phyloP scores from a whole-genome alignment of 2,797 vertebrate genomes.

The Botia almorhae region DNA sequence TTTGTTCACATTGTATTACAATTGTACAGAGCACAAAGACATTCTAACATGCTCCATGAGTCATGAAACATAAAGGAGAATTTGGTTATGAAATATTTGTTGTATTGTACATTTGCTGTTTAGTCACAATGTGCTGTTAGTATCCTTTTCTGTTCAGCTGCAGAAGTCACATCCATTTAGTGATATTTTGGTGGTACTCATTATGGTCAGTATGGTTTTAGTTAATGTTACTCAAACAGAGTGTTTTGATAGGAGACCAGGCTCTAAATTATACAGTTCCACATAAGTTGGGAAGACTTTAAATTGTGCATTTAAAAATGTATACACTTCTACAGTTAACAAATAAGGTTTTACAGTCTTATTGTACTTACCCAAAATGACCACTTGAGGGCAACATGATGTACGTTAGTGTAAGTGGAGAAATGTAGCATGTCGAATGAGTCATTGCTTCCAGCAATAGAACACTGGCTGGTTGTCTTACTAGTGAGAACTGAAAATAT shows the following conservation, averaged over 20 bases:
- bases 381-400: slow-evolving; percentile 34
- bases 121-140: no score
- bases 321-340: no score
- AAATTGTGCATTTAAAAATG: no score
- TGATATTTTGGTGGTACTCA: no score
- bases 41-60: not conserved
- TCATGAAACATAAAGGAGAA: not conserved
- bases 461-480: not conserved
- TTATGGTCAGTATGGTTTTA: no score
- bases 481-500: not conserved
- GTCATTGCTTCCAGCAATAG: not conserved
- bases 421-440: not conserved
- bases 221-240: no score
- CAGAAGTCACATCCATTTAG: no score
- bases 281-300: no score
- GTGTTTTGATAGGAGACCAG: no score
- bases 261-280: no score
- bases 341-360: not conserved
- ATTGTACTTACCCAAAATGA: not conserved
- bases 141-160: no score
- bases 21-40: not conserved
- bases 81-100: not conserved
- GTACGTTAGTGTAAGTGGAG: not conserved
- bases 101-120: no score
- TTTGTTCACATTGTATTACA: not conserved